Evolutionary conservation across 2,888 invertebrate genomes (phyloP).

Genomic region (Phania funesta): DNA sequence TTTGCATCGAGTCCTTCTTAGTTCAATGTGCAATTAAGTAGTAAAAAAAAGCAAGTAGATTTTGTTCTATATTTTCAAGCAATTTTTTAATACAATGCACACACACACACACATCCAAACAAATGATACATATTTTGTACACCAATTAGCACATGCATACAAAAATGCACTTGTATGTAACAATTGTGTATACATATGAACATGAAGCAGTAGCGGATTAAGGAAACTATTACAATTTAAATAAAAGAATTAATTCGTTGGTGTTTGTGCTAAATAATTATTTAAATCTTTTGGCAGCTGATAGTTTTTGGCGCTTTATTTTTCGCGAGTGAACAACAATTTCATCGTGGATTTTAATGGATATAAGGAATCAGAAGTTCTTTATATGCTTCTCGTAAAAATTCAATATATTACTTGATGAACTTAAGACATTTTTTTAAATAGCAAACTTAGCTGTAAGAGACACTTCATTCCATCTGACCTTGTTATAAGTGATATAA

Average conservation of each 20-base stretch:
- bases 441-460: no score
- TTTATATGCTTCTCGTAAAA: no score
- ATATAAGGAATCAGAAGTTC: no score
- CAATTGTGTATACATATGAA: constrained; percentile 18
- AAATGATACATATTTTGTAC: constrained; percentile 17
- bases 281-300: no score
- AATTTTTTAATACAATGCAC: constrained; percentile 51
- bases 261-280: no score
- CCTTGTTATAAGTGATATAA: no score
- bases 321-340: no score
- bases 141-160: neutral
- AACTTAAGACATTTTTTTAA: no score
- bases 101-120: neutral
- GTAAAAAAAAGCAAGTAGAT: constrained; percentile 25
- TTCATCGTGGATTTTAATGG: no score
- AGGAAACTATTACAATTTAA: neutral
- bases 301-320: no score
- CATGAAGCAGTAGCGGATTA: constrained; percentile 17
- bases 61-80: constrained; percentile 50
- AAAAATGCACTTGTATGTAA: neutral
- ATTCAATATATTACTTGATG: no score
- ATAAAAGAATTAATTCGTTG: constrained; percentile 34
- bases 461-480: no score
- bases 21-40: constrained; percentile 36
- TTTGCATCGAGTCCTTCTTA: constrained; percentile 26